A percentile compares a stretch with the other conserved stretches of the same genome.
phyloP scores from a whole-genome alignment of 1,140 invertebrate species.

The Theocolax elegans region DNA sequence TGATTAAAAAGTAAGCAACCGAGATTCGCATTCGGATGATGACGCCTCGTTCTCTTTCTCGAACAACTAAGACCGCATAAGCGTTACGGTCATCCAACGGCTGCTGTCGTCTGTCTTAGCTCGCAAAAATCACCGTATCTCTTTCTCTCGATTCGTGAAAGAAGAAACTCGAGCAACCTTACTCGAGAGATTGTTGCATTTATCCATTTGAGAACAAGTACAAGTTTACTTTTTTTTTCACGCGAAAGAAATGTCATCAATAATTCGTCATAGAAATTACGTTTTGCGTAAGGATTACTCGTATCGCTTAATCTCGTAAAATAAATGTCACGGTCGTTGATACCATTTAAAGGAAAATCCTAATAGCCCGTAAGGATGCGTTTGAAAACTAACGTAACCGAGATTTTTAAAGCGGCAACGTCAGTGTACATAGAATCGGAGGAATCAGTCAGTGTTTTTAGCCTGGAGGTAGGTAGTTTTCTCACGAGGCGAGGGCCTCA shows the following conservation, averaged over 20 bases:
- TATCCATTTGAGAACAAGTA: slow-evolving; percentile 7
- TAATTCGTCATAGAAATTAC: too few relatives aligned
- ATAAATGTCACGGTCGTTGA: background rate
- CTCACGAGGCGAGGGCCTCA: slow-evolving; percentile 18
- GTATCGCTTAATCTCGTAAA: too few relatives aligned
- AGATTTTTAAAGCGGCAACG: too few relatives aligned
- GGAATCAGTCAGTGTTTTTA: slow-evolving; percentile 5
- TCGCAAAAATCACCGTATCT: background rate
- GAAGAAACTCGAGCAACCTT: background rate
- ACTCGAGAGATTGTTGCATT: slow-evolving; percentile 8
- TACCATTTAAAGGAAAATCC: too few relatives aligned
- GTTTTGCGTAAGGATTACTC: too few relatives aligned
- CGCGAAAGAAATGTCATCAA: too few relatives aligned
- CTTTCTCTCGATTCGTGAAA: background rate
- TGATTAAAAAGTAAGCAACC: too few relatives aligned
- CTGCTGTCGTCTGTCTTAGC: slow-evolving; percentile 29
- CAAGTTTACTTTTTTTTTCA: too few relatives aligned
- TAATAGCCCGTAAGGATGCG: too few relatives aligned
- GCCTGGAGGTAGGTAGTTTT: slow-evolving; percentile 16
- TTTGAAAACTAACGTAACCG: too few relatives aligned
- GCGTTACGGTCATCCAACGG: slow-evolving; percentile 34
- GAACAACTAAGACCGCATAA: slow-evolving; percentile 17
- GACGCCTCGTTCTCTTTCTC: too few relatives aligned
- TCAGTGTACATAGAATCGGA: slow-evolving; percentile 12
- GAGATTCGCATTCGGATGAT: too few relatives aligned